A percentile compares a stretch with the other conserved stretches of the same genome.
phyloP scores from a whole-genome alignment of 53 echinoderm and acorn worm genomes.

The Echinometra lucunter region DNA sequence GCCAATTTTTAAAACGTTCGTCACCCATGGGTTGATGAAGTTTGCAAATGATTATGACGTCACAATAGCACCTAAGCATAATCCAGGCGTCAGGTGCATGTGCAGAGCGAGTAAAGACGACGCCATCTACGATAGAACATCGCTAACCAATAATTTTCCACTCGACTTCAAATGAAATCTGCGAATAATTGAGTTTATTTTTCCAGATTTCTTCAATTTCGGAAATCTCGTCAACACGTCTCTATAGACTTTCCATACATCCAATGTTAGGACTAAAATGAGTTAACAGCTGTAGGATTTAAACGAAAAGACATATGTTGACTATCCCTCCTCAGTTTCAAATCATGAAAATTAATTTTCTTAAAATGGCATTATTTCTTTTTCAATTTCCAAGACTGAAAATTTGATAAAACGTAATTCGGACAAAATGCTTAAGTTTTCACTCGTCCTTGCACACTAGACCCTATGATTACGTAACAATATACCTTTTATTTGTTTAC shows the following conservation, averaged over 20 bases:
- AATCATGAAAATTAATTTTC: not conserved
- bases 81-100: not conserved
- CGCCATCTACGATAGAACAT: constrained; percentile 54
- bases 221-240: constrained; percentile 39
- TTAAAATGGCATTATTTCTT: not conserved
- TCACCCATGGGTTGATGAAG: constrained; percentile 35
- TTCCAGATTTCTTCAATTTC: constrained; percentile 35
- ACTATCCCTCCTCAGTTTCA: not conserved
- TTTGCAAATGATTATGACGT: constrained; percentile 47
- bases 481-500: not conserved
- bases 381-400: not conserved
- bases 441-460: not conserved
- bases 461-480: constrained; percentile 16
- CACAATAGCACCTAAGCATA: constrained; percentile 17
- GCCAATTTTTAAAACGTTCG: not conserved
- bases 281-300: not conserved
- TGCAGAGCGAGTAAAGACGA: not conserved
- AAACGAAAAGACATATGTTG: not conserved
- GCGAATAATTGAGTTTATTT: constrained; percentile 3
- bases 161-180: constrained; percentile 44
- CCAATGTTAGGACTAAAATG: not conserved
- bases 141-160: constrained; percentile 11
- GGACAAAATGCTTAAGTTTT: not conserved
- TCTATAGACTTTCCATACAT: not conserved
- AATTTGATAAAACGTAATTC: not conserved